Evolutionary conservation across 2,888 invertebrate species (phyloP), one percentile per base, ranked within the genome.

Genomic region (Danaus chrysippus): DNA sequence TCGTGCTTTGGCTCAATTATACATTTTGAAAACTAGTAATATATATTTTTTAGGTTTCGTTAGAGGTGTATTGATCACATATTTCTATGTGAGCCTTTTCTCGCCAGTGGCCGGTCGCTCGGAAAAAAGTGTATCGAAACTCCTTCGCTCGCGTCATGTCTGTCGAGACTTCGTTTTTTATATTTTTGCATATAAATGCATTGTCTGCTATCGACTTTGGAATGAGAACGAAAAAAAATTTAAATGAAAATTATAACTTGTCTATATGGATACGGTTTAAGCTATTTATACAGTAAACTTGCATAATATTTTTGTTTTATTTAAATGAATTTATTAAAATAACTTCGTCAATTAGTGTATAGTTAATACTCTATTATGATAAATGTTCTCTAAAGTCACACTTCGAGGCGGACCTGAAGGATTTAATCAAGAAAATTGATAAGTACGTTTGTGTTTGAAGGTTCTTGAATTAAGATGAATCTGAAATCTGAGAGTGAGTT

Each of bases 181-280:
- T 58, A 41, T 66, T 66, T 66, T 66, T 66, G 65, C 65, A 66
- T 66, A 66, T 66, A 59, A 60, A 63, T 61, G 63, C 63, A 63
- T 54, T 58, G 56, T 54, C 55, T 58, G 55, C 41, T 52, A 52
- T 56, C 61, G 63, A 63, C 61, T 66, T 66, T 66, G 13, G 56
- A 58, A 63, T 66, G 60, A 58, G 59, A 66, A 66, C 63, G 61
- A 63, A 62, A 61, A 62, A 49, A 34, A 34, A 34, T 6, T 34
- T 34, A 6, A 34, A 34, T 34, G 23, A 34, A 34, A 34, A 34
- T 34, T 34, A 34, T 49, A 49, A 49, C 49, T n/a, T 46, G 46
- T 46, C 46, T 46, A 3, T 49, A 17, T 49, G 15, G 11, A 49
- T 17, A 17, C 17, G 15, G 17, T 17, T 49, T 15, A 10, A 49